phyloP scores from a whole-genome alignment of 1,140 invertebrate genomes.

The Ectropis grisescens region DNA sequence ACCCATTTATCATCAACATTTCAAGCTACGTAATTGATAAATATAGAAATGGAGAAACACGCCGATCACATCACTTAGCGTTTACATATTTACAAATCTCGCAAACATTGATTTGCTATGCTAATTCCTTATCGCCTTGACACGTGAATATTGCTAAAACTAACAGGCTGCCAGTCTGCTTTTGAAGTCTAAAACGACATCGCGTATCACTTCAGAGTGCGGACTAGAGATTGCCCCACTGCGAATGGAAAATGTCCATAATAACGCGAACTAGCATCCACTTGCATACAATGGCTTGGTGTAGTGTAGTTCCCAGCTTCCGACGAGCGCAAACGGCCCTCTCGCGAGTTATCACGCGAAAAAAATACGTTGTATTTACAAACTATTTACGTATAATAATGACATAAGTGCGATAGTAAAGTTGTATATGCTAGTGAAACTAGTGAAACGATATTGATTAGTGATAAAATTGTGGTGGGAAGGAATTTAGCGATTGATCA shows the following conservation, averaged over 20 bases:
- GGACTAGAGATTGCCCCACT: slow-evolving; percentile 50
- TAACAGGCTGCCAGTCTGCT: background rate
- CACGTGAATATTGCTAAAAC: slow-evolving; percentile 23
- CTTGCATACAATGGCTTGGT: slow-evolving; percentile 62
- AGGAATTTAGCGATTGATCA: too few species aligned
- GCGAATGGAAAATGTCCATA: slow-evolving; percentile 62
- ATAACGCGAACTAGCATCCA: slow-evolving; percentile 55
- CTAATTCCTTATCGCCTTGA: slow-evolving; percentile 31
- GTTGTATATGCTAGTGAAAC: too few species aligned
- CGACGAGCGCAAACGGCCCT: slow-evolving; percentile 40
- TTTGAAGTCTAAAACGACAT: background rate
- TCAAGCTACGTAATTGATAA: too few species aligned
- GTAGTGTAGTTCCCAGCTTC: slow-evolving; percentile 53
- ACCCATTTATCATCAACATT: too few species aligned
- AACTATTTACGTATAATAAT: too few species aligned
- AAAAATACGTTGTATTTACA: too few species aligned
- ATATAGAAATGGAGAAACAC: too few species aligned
- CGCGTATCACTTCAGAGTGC: too few species aligned
- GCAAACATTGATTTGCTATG: slow-evolving; percentile 24
- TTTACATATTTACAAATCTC: background rate
- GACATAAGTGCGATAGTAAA: too few species aligned
- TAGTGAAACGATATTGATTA: too few species aligned
- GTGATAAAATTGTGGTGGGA: too few species aligned
- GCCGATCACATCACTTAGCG: slow-evolving; percentile 1
- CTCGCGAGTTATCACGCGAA: slow-evolving; percentile 23